phyloP scores from a whole-genome alignment of 2,113 vertebrate genomes.

The Girardinichthys multiradiatus region DNA sequence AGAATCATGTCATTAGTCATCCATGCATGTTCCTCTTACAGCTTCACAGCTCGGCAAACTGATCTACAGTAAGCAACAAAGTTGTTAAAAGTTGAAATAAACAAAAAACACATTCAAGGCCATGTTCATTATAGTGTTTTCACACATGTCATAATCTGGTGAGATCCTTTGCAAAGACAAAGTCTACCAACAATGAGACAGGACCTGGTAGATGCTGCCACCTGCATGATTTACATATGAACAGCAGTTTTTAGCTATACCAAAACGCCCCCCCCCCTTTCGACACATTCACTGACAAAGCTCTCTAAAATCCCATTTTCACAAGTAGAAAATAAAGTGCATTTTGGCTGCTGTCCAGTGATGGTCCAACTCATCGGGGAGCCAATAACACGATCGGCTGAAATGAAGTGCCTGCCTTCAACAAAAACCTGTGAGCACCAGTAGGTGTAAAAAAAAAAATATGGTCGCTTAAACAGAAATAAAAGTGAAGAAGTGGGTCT shows the following conservation, averaged over 20 bases:
- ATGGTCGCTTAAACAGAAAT: constrained; percentile 29
- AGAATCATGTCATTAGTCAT: constrained; percentile 16
- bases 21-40: constrained; percentile 50
- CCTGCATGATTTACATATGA: constrained; percentile 40
- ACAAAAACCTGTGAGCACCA: constrained; percentile 65
- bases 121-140: constrained; percentile 32
- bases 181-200: constrained; percentile 36
- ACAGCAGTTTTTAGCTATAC: constrained; percentile 48
- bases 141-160: constrained; percentile 21
- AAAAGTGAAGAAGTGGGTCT: constrained; percentile 25
- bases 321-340: constrained; percentile 80
- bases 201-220: constrained; percentile 41
- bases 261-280: constrained; percentile 3
- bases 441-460: constrained; percentile 19
- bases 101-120: constrained; percentile 48
- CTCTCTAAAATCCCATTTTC: constrained; percentile 59
- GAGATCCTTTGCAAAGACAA: constrained; percentile 53
- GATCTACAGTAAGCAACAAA: constrained; percentile 20
- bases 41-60: constrained; percentile 31
- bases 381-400: constrained; percentile 7
- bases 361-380: constrained; percentile 25
- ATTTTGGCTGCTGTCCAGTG: constrained; percentile 58
- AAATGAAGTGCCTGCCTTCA: constrained; percentile 27
- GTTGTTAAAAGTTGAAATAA: constrained; percentile 12
- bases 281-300: constrained; percentile 40